Conservation (phyloP, 2,113 vertebrate genomes). For the Poicephalus gulielmi region DNA sequence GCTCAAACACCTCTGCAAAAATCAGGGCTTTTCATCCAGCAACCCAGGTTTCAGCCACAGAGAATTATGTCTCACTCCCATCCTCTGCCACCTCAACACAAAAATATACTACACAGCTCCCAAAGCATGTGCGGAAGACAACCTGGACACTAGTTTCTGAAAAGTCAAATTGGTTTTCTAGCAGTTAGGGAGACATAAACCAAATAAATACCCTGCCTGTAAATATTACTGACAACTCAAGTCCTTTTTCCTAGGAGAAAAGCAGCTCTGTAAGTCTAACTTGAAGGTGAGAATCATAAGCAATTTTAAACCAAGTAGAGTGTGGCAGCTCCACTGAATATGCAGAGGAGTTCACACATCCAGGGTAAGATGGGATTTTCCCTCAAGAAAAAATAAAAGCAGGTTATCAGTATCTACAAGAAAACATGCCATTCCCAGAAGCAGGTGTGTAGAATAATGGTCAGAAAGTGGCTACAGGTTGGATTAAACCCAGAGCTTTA, state of each 20-base stretch:
- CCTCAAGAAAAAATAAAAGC: neutral
- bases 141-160: neutral
- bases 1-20: neutral
- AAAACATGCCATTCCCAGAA: neutral
- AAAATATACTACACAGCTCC: neutral
- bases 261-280: neutral
- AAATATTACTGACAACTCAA: neutral
- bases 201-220: neutral
- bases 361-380: neutral
- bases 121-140: accelerated
- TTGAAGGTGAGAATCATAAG: neutral
- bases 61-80: neutral
- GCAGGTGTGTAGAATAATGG: neutral
- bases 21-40: neutral
- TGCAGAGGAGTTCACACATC: neutral
- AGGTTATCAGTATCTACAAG: neutral
- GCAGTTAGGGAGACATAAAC: neutral
- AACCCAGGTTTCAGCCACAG: neutral
- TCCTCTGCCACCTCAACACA: neutral
- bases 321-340: neutral
- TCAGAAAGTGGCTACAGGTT: neutral
- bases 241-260: neutral
- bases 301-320: neutral
- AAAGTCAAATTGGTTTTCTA: neutral
- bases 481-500: neutral